Base-by-base conservation (phyloP, 1,140 invertebrate species). In the Zaprionus davidi region DNA sequence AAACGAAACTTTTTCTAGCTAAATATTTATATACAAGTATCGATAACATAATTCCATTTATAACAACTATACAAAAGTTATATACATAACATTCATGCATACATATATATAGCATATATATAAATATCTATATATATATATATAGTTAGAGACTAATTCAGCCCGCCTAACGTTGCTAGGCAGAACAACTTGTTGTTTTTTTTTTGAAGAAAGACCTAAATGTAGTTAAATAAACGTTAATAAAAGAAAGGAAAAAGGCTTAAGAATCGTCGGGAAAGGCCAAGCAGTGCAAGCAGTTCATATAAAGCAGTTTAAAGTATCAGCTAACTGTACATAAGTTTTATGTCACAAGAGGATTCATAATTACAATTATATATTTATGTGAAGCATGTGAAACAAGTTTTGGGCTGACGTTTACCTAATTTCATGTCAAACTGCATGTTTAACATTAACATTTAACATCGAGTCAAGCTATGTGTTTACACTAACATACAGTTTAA, bases 141-240 rank as follows among this genome's bases (percentile, higher is more conserved):
- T 78, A 72, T 83, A 87, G 80, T 88, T 88, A 88, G 83, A 78
- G 78, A 86, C 77, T 74, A 84, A 90, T 74, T 81, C 71, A 81
- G 78, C 85, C 84, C 84, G 84, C 84, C 84, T 84, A 82, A 79
- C 83, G 83, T 77, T 86, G 83, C 83, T 87, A 83, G 86, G 71
- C 65, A 80, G 73, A 76, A 74, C 57, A 56, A 49, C 62, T 66
- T 64, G 67, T 76, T 67, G 53, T 38, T 67, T 66, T 76, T 70
- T 70, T 67, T 62, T 67, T 34, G 26, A 7, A 11, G 56, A 56
- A 31, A 76, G 62, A 28, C 62, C 64, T 60, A 53, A 64, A 64
- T 49, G 51, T 24, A 64, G 12, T 51, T 53, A 53, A 51, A 46
- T 17, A n/a, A 44, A 44, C 13, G 13, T 38, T 13, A n/a, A 28